Conservation (phyloP, 1,140 invertebrate species). For the Brachionus plicatilis region DNA sequence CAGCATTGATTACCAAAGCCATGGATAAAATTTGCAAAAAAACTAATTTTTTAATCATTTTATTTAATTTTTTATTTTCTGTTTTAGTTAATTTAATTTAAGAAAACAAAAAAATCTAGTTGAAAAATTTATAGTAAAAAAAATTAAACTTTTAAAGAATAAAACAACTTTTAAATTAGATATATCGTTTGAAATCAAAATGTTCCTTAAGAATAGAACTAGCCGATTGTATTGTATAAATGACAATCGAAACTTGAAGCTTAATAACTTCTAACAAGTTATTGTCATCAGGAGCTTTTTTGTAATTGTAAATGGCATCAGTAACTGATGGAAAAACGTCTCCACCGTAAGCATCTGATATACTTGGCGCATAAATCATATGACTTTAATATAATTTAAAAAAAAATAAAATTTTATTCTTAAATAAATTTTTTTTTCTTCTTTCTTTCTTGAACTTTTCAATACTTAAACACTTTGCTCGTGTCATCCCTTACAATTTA, state of each 20-base stretch:
- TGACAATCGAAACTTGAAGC: slow-evolving; percentile 19
- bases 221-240: slow-evolving; percentile 30
- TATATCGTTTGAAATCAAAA: slow-evolving; percentile 30
- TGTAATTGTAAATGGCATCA: slow-evolving; percentile 31
- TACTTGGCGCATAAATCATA: slow-evolving; percentile 38
- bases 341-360: slow-evolving; percentile 11
- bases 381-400: not conserved
- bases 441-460: too few relatives aligned
- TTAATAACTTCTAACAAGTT: slow-evolving; percentile 20
- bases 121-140: not conserved
- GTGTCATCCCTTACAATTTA: too few relatives aligned
- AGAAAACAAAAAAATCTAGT: not conserved
- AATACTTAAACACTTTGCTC: too few relatives aligned
- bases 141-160: not conserved
- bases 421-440: not conserved
- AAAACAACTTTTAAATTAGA: slow-evolving; percentile 3
- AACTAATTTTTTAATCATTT: not conserved
- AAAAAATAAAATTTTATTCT: not conserved
- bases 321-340: slow-evolving; percentile 28
- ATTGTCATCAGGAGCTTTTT: not conserved
- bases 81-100: not conserved
- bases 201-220: slow-evolving; percentile 16
- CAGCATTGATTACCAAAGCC: not conserved
- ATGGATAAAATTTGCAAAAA: not conserved
- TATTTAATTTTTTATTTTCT: not conserved